Base-by-base conservation (phyloP, 2,113 vertebrate species). In the Cyphomyrus plagiostoma region DNA sequence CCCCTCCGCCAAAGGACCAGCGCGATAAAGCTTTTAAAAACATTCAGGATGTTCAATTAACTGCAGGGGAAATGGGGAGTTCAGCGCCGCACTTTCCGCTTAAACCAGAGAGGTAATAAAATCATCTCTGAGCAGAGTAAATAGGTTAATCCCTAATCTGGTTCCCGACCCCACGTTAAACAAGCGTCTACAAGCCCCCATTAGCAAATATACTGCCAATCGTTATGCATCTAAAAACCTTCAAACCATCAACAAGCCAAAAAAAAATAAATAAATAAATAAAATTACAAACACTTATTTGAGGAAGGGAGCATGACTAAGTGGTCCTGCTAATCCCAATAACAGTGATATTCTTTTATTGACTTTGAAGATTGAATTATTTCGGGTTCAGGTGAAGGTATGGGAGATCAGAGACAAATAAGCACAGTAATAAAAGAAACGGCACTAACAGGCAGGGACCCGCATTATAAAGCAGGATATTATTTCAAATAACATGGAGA, bases 331-430 rank as follows among this genome's bases (percentile, higher is more conserved):
- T 96, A 96, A 96, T 96, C 95, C 95, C 94, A 95, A 95, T 95
- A 95, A 96, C 96, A 95, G 95, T 94, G 95, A 95, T 95, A 95
- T 95, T 95, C 96, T 95, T 95, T 94, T 95, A 95, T 95, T 94
- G 94, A 95, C 95, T 96, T 95, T 94, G 94, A 95, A 96, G 94
- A 96, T 96, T 96, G 93, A 96, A 96, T 96, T 96, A 96, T 95
- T 95, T 95, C 94, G 95, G 95, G 95, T 90, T 92, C 91, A 52
- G 46, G 87, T 80, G 91, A 90, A 88, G 90, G 88, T 92, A 86
- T 86, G 26, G 91, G 90, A 89, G 89, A 91, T 90, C 80, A 88
- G 91, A 91, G 90, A 92, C 85, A 91, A 82, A 82, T 82, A 91
- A 91, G 89, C 77, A 45, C 58, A 87, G 87, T 82, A 80, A 89